Conservation (phyloP, 2,888 invertebrate species). For the Biston betularia region DNA sequence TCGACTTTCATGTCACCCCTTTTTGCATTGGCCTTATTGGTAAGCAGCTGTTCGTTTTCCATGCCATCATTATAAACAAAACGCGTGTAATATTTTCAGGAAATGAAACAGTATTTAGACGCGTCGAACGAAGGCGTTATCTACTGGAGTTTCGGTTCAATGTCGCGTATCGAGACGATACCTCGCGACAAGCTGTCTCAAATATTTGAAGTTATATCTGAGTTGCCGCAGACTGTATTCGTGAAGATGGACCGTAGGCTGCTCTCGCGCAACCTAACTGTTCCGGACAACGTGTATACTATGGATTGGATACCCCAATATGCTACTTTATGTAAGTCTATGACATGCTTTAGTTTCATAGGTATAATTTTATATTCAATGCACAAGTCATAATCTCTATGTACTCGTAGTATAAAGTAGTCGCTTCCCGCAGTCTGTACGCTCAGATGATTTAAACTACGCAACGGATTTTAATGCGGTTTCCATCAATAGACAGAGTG, state of each 20-base stretch:
- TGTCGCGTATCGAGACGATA: conserved; percentile 85
- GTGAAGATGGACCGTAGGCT: conserved; percentile 83
- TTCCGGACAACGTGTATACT: conserved; percentile 80
- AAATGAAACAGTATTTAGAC: conserved; percentile 75
- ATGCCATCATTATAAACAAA: neutral
- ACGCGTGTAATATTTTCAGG: conserved; percentile 54
- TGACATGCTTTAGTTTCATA: neutral
- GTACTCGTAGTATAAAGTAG: too few relatives aligned
- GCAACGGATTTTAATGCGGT: too few relatives aligned
- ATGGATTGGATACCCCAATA: conserved; percentile 85
- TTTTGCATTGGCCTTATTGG: too few relatives aligned
- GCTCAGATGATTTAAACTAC: too few relatives aligned
- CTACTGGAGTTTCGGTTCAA: conserved; percentile 87
- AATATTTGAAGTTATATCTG: conserved; percentile 81
- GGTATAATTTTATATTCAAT: too few relatives aligned
- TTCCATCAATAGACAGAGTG: too few relatives aligned
- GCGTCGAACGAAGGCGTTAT: conserved; percentile 81
- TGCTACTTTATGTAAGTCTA: conserved; percentile 80
- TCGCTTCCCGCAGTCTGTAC: too few relatives aligned
- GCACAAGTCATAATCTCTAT: neutral
- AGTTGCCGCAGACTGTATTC: conserved; percentile 82
- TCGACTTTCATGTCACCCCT: too few relatives aligned
- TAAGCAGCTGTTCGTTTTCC: too few relatives aligned
- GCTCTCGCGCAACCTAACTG: conserved; percentile 75
- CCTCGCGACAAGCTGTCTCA: conserved; percentile 74